phyloP scores from a whole-genome alignment of 2,888 invertebrate genomes.

The Endomychus coccineus region DNA sequence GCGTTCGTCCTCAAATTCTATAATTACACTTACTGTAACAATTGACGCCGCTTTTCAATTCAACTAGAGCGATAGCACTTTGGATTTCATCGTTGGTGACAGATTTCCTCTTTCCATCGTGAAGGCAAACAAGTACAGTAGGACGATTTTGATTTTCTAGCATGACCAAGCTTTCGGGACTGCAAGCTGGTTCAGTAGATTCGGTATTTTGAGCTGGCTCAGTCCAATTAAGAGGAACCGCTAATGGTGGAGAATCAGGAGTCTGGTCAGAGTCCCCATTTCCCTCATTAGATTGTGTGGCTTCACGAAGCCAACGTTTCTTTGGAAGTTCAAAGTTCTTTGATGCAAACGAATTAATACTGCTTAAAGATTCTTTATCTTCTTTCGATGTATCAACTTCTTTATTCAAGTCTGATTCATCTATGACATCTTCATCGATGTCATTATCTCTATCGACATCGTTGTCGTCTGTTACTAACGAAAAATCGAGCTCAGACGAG shows the following conservation, averaged over 20 bases:
- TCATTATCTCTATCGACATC: too few species aligned
- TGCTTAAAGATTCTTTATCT: too few species aligned
- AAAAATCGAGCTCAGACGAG: conserved; percentile 8
- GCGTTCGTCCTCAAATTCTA: conserved; percentile 29
- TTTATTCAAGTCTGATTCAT: too few species aligned
- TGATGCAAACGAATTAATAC: too few species aligned
- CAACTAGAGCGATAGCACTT: conserved; percentile 55
- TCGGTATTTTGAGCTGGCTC: conserved; percentile 23
- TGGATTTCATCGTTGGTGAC: conserved; percentile 45
- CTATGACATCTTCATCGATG: too few species aligned
- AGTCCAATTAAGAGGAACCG: conserved; percentile 48
- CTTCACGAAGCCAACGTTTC: conserved; percentile 54
- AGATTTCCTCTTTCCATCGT: conserved; percentile 38
- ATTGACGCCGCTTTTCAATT: conserved; percentile 44
- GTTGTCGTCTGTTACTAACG: conserved; percentile 4
- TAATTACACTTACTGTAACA: conserved; percentile 29
- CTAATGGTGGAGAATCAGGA: conserved; percentile 31
- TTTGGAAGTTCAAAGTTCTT: conserved; percentile 41
- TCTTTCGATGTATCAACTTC: too few species aligned
- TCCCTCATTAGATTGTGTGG: conserved; percentile 41
- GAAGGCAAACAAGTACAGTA: conserved; percentile 47
- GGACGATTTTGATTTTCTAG: conserved; percentile 42
- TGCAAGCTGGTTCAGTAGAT: conserved; percentile 13
- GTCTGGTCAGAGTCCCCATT: conserved; percentile 33
- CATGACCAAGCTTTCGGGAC: conserved; percentile 10